Base-by-base conservation (phyloP, 2,113 vertebrate genomes). In the Pogona vitticeps region DNA sequence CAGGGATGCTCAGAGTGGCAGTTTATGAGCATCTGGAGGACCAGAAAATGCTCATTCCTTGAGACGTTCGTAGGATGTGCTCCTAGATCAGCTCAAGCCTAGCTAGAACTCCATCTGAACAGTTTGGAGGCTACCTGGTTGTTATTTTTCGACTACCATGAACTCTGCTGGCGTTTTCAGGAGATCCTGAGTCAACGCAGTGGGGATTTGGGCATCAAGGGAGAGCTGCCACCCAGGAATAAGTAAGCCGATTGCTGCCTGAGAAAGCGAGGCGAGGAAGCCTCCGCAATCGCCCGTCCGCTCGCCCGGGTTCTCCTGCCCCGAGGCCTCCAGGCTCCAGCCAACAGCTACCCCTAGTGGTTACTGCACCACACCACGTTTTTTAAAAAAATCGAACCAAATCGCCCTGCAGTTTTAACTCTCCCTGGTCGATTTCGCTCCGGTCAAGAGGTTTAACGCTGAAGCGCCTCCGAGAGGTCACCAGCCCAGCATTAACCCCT, bases 311-410 rank as follows among this genome's bases (percentile, higher is more conserved):
- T 28, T 20, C 6, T 5, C 71, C 38, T 52, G 72, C 18, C 14
- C 20, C 1, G 20, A 59, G 15, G 86, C 72, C 71, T 76, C 65
- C 92, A 89, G 90, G 91, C 84, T 89, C 92, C 95, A 83, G 96
- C 88, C 96, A 96, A 96, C 96, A 96, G 96, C 96, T 91, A 92
- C 96, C 95, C 94, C 95, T 96, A 94, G 96, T 89, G 96, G 94
- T 86, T 71, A 84, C 68, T 80, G 26, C 91, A 46, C 40, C 52
- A 15, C 7, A 2, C 52, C 1, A 2, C 26, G 9, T 28, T n/a
- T n/a, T n/a, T n/a, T 28, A 68, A 68, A 13, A 28, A 68, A 61
- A 61, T 10, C 26, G 10, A 68, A 85, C 80, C n/a, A n/a, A n/a
- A n/a, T n/a, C n/a, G n/a, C n/a, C 76, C 63, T 46, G 71, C 82